Conservation (phyloP, 2,888 invertebrate species). For the Drosophila histrio region DNA sequence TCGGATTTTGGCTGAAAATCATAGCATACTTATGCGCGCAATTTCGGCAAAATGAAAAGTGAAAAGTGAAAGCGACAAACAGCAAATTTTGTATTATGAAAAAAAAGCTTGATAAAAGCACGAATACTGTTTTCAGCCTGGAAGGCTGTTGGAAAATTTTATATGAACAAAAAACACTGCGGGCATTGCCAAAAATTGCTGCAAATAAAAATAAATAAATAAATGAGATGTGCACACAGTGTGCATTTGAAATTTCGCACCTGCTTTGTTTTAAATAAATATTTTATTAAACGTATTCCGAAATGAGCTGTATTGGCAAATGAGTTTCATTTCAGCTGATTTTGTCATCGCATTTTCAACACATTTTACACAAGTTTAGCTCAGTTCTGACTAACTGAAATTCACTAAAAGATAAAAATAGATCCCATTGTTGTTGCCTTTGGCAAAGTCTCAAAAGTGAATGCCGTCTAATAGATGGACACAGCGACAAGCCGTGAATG, state of each 20-base stretch:
- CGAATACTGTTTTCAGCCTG: conserved; percentile 13
- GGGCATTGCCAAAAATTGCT: conserved; percentile 16
- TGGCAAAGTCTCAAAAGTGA: conserved; percentile 46
- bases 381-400: conserved; percentile 34
- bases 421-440: conserved; percentile 18
- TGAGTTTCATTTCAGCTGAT: conserved; percentile 46
- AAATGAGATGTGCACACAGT: conserved; percentile 27
- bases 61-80: conserved; percentile 16
- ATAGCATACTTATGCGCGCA: conserved; percentile 42
- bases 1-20: conserved; percentile 29
- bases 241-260: conserved; percentile 64
- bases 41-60: conserved; percentile 29
- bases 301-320: conserved; percentile 23
- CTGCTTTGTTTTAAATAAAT: conserved; percentile 60
- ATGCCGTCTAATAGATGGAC: conserved; percentile 69
- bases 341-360: conserved; percentile 1
- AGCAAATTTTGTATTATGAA: conserved; percentile 4
- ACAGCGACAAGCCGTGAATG: conserved; percentile 16
- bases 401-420: conserved; percentile 3
- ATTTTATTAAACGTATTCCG: conserved; percentile 61
- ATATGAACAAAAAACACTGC: conserved; percentile 23
- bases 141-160: conserved; percentile 11
- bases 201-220: conserved; percentile 60
- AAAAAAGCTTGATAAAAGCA: background rate
- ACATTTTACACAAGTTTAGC: conserved; percentile 33